Evolutionary conservation across 2,113 vertebrate species (phyloP), one percentile per base, ranked within the genome.

Genomic region (Corythornis vintsioides): DNA sequence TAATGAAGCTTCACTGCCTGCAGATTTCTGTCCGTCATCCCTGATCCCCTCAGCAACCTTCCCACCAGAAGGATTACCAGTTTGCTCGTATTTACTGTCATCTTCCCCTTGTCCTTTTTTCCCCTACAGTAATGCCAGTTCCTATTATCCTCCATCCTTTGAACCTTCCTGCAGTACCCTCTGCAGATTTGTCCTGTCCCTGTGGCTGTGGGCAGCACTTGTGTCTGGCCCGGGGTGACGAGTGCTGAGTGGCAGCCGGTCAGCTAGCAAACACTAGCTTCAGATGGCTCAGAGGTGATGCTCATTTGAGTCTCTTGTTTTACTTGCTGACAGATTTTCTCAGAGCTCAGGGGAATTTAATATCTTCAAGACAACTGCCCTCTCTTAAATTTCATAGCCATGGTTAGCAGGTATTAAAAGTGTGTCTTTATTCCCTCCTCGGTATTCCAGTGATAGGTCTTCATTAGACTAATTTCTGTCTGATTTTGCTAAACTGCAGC

Each of bases 1-100:
- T 91, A 94, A 88, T 80, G 85, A 88, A 91, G 78, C 82, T 91
- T 91, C 64, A 26, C 45, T 80, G 64, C 67, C 45, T 92, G 47
- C 78, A 79, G 26, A 13, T 91, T 89, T 89, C 66, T 82, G 50
- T 69, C 60, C 72, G 70, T 85, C 64, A 25, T 77, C 64, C 59
- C 29, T 1, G 3, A 18, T 69, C 42, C 29, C 43, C 7, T 80
- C 60, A 74, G 71, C 47, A 67, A 11, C 70, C 50, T 14, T 92
- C 43, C 61, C 53, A 81, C 40, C 53, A 66, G 63, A 47, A 63
- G 16, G 20, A 26, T 83, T 69, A 40, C 28, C 19, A 3, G 5
- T 64, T 88, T 50, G 11, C 53, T 82, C 2, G 0, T 69, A 7
- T 72, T 72, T 31, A 9, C 9, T 40, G 5, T 38, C 38, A 40